Conservation (phyloP, 2,888 invertebrate species). For the Chymomyza fuscimana region DNA sequence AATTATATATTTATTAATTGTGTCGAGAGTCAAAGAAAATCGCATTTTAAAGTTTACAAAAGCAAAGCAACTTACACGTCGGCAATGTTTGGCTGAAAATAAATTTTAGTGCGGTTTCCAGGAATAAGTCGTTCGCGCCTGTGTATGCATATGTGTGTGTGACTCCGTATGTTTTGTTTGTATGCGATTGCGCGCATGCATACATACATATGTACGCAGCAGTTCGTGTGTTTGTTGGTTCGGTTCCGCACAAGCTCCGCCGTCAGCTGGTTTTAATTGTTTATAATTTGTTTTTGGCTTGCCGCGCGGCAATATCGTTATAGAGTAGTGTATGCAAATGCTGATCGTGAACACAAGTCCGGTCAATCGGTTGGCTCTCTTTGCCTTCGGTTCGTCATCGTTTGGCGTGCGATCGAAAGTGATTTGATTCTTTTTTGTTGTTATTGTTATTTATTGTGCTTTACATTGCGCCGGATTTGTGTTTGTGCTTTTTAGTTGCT, state of each 20-base stretch:
- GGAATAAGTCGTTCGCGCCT: not conserved
- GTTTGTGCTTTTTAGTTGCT: conserved; percentile 59
- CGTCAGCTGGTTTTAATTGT: conserved; percentile 62
- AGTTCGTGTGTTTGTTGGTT: conserved; percentile 24
- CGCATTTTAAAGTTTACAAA: not conserved
- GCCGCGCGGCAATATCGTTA: not conserved
- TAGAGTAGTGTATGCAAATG: conserved; percentile 50
- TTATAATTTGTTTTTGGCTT: conserved; percentile 50
- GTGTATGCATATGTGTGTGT: not conserved
- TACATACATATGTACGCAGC: not conserved
- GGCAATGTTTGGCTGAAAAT: not conserved
- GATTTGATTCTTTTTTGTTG: conserved; percentile 43
- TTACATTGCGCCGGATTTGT: conserved; percentile 20
- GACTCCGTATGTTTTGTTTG: conserved; percentile 1
- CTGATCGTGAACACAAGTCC: conserved; percentile 48
- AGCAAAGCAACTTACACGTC: not conserved
- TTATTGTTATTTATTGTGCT: conserved; percentile 32
- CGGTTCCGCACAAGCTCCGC: not conserved
- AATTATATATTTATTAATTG: not conserved
- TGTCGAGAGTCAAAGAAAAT: not conserved
- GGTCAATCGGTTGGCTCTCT: conserved; percentile 47
- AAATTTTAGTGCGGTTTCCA: not conserved
- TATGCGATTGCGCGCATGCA: conserved; percentile 18
- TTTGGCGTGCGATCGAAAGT: conserved; percentile 55
- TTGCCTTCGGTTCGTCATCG: conserved; percentile 17